Conservation (phyloP, 2,888 invertebrate genomes). For the Acanthacorydalis orientalis region DNA sequence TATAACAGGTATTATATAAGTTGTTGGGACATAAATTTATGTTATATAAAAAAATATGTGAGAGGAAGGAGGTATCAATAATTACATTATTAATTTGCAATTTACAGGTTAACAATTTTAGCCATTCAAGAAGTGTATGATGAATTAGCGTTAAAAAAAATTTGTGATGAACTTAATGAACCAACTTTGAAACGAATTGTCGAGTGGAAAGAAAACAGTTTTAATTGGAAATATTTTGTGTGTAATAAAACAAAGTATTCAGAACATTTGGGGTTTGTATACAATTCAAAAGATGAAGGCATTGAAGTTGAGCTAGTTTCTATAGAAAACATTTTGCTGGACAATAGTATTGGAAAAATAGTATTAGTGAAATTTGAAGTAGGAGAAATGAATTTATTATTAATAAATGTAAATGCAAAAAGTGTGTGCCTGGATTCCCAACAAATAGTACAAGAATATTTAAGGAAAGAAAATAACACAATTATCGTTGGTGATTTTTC, state of each 20-base stretch:
- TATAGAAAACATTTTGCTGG: background rate
- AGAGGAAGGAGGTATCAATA: too few species aligned
- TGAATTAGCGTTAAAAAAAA: conserved; percentile 45
- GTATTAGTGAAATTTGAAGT: conserved; percentile 31
- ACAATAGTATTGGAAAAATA: conserved; percentile 6
- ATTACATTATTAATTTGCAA: conserved; percentile 10
- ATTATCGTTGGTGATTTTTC: conserved; percentile 23
- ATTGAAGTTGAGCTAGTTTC: conserved; percentile 4
- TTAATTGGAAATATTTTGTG: conserved; percentile 45
- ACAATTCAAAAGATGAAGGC: conserved; percentile 23
- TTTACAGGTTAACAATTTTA: conserved; percentile 48
- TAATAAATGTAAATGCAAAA: conserved; percentile 25
- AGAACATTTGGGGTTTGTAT: conserved; percentile 26
- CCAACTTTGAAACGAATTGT: conserved; percentile 41
- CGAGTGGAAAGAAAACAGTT: conserved; percentile 47
- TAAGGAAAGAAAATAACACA: conserved; percentile 15
- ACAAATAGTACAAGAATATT: background rate
- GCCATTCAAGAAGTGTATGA: conserved; percentile 59
- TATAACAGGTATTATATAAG: too few species aligned
- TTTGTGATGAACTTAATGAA: conserved; percentile 51
- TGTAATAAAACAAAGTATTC: conserved; percentile 16
- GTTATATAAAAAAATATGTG: too few species aligned
- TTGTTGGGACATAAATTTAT: too few species aligned
- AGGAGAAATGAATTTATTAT: conserved; percentile 29
- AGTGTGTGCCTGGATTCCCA: background rate